These are phyloP conservation scores for Tenualosa ilisha DNA, from an alignment of 2,797 vertebrate species.

Conservation along the genomic window DNA sequence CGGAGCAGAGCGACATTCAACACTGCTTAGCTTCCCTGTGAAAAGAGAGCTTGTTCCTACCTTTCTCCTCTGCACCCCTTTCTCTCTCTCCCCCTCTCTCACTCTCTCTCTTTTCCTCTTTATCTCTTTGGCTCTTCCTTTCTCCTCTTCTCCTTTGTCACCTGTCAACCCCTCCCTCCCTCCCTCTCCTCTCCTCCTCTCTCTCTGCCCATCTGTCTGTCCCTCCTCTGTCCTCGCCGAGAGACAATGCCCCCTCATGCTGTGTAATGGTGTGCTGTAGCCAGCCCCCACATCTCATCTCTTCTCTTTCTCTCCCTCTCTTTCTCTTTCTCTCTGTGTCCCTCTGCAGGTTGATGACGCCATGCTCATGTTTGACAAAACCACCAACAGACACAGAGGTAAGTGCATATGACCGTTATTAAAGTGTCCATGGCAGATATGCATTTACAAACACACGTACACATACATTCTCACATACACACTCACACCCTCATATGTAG, in stretches of 20 bases:
- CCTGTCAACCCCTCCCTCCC: conserved; percentile 59
- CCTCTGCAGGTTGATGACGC: conserved; percentile 91
- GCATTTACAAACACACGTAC: neutral
- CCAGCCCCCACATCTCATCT: conserved; percentile 15
- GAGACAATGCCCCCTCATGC: conserved; percentile 75
- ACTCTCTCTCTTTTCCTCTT: neutral
- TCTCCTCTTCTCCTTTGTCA: conserved; percentile 38
- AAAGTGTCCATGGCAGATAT: neutral
- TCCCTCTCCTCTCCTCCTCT: conserved; percentile 57
- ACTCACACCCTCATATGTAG: neutral
- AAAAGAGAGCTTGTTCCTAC: conserved; percentile 31
- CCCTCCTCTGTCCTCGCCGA: conserved; percentile 61
- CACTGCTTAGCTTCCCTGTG: conserved; percentile 38
- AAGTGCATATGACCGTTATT: conserved; percentile 57
- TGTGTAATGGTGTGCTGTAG: conserved; percentile 65
- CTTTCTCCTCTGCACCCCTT: conserved; percentile 19
- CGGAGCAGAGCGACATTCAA: conserved; percentile 30
- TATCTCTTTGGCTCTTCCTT: conserved; percentile 26
- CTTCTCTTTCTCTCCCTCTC: conserved; percentile 42
- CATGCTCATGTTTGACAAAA: conserved; percentile 99
- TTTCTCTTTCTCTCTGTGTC: conserved; percentile 63
- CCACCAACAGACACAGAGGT: conserved; percentile 98
- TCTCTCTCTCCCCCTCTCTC: neutral
- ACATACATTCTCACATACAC: neutral
- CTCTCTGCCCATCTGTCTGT: conserved; percentile 72